Percentiles rank a stretch among this genome's conserved stretches.
Conservation (phyloP, 2,113 vertebrate species). For the Crotalus horridus region DNA sequence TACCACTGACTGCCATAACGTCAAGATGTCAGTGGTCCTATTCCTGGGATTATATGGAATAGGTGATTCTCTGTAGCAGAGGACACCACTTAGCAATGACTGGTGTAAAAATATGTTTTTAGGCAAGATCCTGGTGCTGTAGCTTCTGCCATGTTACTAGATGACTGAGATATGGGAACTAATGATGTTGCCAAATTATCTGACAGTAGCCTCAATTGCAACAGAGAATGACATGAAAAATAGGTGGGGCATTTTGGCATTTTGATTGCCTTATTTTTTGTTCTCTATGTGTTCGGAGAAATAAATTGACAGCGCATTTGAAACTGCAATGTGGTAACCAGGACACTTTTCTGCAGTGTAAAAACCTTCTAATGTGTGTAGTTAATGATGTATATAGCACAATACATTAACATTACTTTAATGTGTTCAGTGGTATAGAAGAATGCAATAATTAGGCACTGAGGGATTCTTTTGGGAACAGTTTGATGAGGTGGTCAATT, state of each 20-base stretch:
- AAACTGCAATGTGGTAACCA: conserved; percentile 38
- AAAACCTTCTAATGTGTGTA: conserved; percentile 32
- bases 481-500: conserved; percentile 70
- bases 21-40: not conserved
- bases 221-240: conserved; percentile 6
- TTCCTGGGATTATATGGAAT: not conserved
- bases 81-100: not conserved
- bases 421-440: conserved; percentile 53
- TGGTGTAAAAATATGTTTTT: not conserved
- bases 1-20: not conserved
- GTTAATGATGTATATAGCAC: conserved; percentile 53
- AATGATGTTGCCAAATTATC: not conserved
- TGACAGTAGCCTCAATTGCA: not conserved
- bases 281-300: conserved; percentile 15
- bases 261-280: conserved; percentile 20
- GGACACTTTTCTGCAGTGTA: conserved; percentile 39
- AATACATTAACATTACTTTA: conserved; percentile 45
- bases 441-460: conserved; percentile 61
- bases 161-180: not conserved
- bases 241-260: conserved; percentile 3
- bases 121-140: not conserved
- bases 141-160: not conserved
- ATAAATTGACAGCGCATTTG: conserved; percentile 30
- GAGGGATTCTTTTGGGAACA: conserved; percentile 59
- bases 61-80: not conserved